Base-by-base conservation (phyloP, 1,140 invertebrate genomes). In the Drosophila pachea region DNA sequence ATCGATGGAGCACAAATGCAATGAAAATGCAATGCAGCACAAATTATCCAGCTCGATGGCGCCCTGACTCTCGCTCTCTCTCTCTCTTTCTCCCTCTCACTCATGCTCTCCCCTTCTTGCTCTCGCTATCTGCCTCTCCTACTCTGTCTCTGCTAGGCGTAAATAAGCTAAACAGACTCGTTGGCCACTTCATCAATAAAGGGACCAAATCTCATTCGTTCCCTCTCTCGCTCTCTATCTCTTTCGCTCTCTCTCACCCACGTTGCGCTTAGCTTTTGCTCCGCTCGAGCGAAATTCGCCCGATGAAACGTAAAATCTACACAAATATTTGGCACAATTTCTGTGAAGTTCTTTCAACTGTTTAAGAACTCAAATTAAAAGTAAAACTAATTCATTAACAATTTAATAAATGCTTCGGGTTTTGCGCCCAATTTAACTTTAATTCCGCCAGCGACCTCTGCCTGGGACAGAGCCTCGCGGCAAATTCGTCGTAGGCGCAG, bases 181-280 rank as follows among this genome's bases (percentile, higher is more conserved):
- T 40, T 70, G 65, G 48, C 68, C 68, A 65, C 62, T 42, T 59
- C 48, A 59, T 71, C 63, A 71, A 67, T 67, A 67, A 55, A 61
- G 67, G 67, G 43, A 55, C 61, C 42, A 43, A 67, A 59, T 66
- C 66, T 66, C 59, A 40, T 33, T 42, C 56, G 12, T 35, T 58
- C 33, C 14, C 45, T 22, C 16, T 14, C 43, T 33, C 55, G 16
- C 50, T 5, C 22, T 22, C 22, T 22, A 53, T 66, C 66, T 66
- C 59, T 40, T 33, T 42, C 56, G 9, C 36, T 47, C 65, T 70
- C 35, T 12, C 33, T 14, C 45, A 8, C 16, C 14, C 43, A 16
- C 55, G n/a, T 16, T 40, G 5, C 42, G 32, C 5, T 42, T 42
- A 29, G 7, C 14, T 12, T 38, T 14, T 8, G 9, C n/a, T 11